phyloP scores from a whole-genome alignment of 2,888 invertebrate species.

The Apodemia mormo region DNA sequence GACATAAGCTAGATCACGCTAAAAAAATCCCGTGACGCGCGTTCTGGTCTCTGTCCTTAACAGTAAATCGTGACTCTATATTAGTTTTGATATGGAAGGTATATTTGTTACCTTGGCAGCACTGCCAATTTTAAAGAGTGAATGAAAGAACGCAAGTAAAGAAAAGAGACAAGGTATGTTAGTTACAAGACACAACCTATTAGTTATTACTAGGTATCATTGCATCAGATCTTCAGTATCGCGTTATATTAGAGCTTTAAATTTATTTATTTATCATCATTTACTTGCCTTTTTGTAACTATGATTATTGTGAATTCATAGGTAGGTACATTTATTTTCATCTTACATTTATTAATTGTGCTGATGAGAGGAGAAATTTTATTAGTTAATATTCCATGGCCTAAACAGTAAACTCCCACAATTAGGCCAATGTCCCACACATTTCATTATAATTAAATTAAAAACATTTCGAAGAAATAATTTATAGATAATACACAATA shows the following conservation, averaged over 20 bases:
- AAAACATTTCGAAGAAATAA: too few relatives aligned
- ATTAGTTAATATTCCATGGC: background rate
- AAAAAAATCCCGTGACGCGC: too few relatives aligned
- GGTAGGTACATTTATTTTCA: too few relatives aligned
- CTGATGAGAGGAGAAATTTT: background rate
- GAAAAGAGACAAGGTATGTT: background rate
- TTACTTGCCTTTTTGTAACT: too few relatives aligned
- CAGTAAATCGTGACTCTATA: too few relatives aligned
- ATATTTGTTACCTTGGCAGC: background rate
- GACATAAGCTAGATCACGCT: too few relatives aligned
- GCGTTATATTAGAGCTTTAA: too few relatives aligned
- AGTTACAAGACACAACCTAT: background rate
- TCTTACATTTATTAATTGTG: background rate
- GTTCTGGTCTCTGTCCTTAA: too few relatives aligned
- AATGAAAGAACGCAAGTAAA: background rate
- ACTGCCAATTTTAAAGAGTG: background rate
- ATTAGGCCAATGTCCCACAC: background rate
- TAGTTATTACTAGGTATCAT: background rate
- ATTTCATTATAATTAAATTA: background rate
- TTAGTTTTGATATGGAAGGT: background rate
- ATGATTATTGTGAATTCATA: too few relatives aligned
- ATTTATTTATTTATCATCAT: too few relatives aligned
- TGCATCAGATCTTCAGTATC: background rate
- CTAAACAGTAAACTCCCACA: background rate
- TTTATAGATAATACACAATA: too few relatives aligned